Conservation (phyloP, 2,797 vertebrate species). For the Sternarchorhynchus goeldii region DNA sequence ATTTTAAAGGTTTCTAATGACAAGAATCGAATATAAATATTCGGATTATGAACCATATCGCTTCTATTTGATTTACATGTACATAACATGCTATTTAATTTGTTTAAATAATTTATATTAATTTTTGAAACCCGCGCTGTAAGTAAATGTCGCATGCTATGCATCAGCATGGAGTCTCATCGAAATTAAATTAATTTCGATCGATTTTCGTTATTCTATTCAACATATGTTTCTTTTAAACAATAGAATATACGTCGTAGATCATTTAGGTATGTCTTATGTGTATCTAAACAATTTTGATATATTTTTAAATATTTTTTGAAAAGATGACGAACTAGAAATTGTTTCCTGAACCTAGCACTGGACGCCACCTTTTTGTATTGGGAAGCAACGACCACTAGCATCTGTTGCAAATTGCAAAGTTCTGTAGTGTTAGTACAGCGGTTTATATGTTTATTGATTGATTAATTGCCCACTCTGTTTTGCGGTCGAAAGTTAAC, state of each 20-base stretch:
- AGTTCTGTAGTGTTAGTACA: background rate
- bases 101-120: slow-evolving; percentile 82
- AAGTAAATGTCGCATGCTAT: slow-evolving; percentile 69
- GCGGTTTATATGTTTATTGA: background rate
- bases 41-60: slow-evolving; percentile 62
- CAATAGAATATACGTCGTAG: slow-evolving; percentile 65
- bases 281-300: slow-evolving; percentile 76
- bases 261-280: slow-evolving; percentile 76
- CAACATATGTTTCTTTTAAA: slow-evolving; percentile 29
- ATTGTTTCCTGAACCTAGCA: slow-evolving; percentile 78
- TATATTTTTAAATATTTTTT: slow-evolving; percentile 97
- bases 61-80: slow-evolving; percentile 68
- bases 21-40: background rate
- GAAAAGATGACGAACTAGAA: slow-evolving; percentile 98
- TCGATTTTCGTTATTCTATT: slow-evolving; percentile 21
- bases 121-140: slow-evolving; percentile 78
- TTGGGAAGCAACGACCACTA: slow-evolving; percentile 71
- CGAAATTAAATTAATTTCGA: slow-evolving; percentile 63
- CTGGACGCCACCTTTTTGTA: slow-evolving; percentile 93
- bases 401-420: slow-evolving; percentile 48
- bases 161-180: slow-evolving; percentile 52
- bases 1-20: slow-evolving; percentile 3
- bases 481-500: background rate
- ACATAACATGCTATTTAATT: slow-evolving; percentile 49
- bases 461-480: background rate